A percentile compares a stretch with the other conserved stretches of the same genome.
phyloP scores from a whole-genome alignment of 2,797 vertebrate species.

The Notolabrus celidotus region DNA sequence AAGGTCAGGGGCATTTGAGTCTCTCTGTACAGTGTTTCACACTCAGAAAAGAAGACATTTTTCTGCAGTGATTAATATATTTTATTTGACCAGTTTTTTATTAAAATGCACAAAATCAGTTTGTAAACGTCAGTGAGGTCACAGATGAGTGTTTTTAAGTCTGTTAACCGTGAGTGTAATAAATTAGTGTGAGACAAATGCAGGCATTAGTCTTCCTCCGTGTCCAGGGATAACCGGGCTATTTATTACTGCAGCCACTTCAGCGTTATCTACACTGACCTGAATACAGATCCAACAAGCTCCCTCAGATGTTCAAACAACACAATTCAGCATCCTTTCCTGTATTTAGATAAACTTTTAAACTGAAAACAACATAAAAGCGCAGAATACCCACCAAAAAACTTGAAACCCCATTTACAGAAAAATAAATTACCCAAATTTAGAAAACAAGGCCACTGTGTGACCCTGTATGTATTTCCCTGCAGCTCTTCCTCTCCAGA shows the following conservation, averaged over 20 bases:
- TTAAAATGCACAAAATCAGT: neutral
- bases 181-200: slow-evolving; percentile 16
- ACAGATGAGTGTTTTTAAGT: slow-evolving; percentile 2
- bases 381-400: neutral
- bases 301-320: neutral
- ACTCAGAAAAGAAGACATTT: neutral
- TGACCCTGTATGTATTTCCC: neutral
- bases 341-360: neutral
- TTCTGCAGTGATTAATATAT: neutral
- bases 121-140: neutral
- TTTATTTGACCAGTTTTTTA: neutral
- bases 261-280: slow-evolving; percentile 16
- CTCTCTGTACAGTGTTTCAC: slow-evolving; percentile 5
- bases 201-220: slow-evolving; percentile 7
- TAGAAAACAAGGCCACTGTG: neutral
- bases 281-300: slow-evolving; percentile 15
- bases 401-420: neutral
- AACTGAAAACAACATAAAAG: neutral
- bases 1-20: slow-evolving; percentile 14
- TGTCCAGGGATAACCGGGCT: slow-evolving; percentile 3
- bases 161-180: neutral
- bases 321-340: neutral
- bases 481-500: slow-evolving; percentile 1
- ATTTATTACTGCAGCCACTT: slow-evolving; percentile 18
- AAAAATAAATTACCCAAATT: neutral